Evolutionary conservation across 2,888 invertebrate genomes (phyloP).

Genomic region (Zaprionus bogoriensis): DNA sequence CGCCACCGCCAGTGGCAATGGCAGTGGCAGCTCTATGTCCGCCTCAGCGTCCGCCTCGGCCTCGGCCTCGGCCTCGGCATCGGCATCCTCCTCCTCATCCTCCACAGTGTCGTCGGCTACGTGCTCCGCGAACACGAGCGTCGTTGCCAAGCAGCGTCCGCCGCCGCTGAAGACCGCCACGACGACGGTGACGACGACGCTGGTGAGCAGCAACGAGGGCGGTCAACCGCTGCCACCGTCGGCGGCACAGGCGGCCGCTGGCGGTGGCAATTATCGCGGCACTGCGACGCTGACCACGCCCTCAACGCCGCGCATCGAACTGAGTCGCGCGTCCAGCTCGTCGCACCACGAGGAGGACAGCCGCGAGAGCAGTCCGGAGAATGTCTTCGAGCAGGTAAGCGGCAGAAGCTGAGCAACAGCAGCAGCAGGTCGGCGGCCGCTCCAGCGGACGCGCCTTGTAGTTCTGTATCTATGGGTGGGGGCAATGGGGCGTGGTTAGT

Average conservation of each 20-base stretch:
- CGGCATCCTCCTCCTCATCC: constrained; percentile 47
- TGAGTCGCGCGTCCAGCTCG: constrained; percentile 94
- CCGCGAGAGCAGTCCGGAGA: constrained; percentile 92
- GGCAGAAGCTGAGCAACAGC: neutral
- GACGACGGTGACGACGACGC: constrained; percentile 59
- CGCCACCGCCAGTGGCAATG: neutral
- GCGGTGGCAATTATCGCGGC: constrained; percentile 52
- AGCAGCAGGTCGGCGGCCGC: no score
- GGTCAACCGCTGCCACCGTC: constrained; percentile 57
- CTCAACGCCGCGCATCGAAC: constrained; percentile 92
- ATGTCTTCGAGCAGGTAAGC: constrained; percentile 89
- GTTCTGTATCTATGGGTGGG: neutral
- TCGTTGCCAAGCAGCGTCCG: constrained; percentile 77
- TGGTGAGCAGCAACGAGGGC: constrained; percentile 71
- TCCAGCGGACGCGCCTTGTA: no score
- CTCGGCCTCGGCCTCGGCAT: neutral
- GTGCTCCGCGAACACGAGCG: constrained; percentile 61
- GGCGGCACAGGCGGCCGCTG: neutral
- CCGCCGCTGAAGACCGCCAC: constrained; percentile 81
- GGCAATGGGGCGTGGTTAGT: constrained; percentile 5
- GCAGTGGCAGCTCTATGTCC: constrained; percentile 1
- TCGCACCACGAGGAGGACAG: constrained; percentile 91
- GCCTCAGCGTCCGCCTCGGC: constrained; percentile 15
- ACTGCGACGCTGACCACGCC: constrained; percentile 84
- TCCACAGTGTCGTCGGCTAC: constrained; percentile 59